Conservation (phyloP, 2,797 vertebrate species). For the Ptychadena robeensis region DNA sequence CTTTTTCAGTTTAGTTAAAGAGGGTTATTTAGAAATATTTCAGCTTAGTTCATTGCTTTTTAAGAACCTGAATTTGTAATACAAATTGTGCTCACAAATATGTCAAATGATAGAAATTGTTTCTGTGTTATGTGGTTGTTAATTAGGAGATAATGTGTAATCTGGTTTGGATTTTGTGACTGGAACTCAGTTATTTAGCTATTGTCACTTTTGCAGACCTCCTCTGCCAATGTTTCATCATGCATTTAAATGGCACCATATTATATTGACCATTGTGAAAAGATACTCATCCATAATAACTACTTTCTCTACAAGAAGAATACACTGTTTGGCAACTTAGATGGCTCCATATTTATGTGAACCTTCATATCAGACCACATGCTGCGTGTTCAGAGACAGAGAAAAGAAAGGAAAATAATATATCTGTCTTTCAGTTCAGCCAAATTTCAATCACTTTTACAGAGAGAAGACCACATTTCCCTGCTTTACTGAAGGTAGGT, state of each 20-base stretch:
- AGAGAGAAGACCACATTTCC: conserved; percentile 75
- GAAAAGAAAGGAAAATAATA: conserved; percentile 54
- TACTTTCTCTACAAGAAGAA: conserved; percentile 35
- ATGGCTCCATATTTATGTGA: conserved; percentile 50
- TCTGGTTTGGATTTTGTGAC: no score
- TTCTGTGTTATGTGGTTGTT: no score
- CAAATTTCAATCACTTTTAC: conserved; percentile 76
- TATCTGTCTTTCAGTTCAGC: conserved; percentile 77
- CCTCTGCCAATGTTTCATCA: no score
- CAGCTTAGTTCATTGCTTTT: no score
- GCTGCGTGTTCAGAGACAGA: conserved; percentile 56
- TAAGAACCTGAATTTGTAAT: no score
- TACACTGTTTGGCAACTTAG: conserved; percentile 46
- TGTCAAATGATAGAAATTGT: no score
- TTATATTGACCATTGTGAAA: conserved; percentile 1
- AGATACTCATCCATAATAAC: conserved; percentile 32
- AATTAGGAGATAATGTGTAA: no score
- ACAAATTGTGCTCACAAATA: no score
- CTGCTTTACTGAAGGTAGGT: conserved; percentile 73
- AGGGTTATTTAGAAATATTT: no score
- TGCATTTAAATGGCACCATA: not conserved
- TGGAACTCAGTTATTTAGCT: no score
- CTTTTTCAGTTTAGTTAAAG: no score
- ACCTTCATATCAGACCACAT: conserved; percentile 59
- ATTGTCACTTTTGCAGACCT: no score